phyloP scores from a whole-genome alignment of 2,888 invertebrate genomes.

The Tribolium freemani region DNA sequence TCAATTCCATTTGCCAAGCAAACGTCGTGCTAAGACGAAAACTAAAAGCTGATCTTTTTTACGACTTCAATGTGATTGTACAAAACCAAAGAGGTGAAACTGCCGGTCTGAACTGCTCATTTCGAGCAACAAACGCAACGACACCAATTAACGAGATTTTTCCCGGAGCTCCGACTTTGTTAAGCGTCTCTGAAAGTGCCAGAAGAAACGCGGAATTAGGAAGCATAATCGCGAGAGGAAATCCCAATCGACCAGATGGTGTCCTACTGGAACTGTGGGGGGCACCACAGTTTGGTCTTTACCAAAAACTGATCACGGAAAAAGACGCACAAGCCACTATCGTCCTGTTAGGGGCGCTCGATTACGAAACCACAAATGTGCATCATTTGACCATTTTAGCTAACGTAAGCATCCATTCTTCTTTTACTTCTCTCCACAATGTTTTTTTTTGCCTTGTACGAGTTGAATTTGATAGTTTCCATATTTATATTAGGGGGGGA shows the following conservation, averaged over 20 bases:
- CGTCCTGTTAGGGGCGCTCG: constrained; percentile 82
- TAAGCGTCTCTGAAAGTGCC: constrained; percentile 65
- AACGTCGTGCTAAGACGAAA: constrained; percentile 85
- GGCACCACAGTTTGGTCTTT: constrained; percentile 82
- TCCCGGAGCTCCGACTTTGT: constrained; percentile 75
- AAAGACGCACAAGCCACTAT: constrained; percentile 86
- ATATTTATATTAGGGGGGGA: too few relatives aligned
- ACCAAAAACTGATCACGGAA: constrained; percentile 81
- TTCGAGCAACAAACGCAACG: constrained; percentile 83
- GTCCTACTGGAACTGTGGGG: constrained; percentile 89
- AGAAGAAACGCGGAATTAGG: constrained; percentile 83
- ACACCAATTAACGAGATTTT: constrained; percentile 87
- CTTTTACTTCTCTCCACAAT: too few relatives aligned
- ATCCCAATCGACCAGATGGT: constrained; percentile 82
- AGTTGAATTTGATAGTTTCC: too few relatives aligned
- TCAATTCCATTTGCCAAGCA: constrained; percentile 91
- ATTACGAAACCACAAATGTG: constrained; percentile 91
- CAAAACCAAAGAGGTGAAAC: constrained; percentile 80
- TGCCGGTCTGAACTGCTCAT: constrained; percentile 74
- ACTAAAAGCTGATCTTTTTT: constrained; percentile 85
- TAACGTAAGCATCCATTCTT: too few relatives aligned
- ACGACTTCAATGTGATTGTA: constrained; percentile 80
- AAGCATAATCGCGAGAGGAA: constrained; percentile 85
- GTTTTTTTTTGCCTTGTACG: too few relatives aligned
- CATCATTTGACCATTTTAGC: constrained; percentile 90